Evolutionary conservation across 2,113 vertebrate species (phyloP), one percentile per base, ranked within the genome.

Genomic region (Helogale parvula): DNA sequence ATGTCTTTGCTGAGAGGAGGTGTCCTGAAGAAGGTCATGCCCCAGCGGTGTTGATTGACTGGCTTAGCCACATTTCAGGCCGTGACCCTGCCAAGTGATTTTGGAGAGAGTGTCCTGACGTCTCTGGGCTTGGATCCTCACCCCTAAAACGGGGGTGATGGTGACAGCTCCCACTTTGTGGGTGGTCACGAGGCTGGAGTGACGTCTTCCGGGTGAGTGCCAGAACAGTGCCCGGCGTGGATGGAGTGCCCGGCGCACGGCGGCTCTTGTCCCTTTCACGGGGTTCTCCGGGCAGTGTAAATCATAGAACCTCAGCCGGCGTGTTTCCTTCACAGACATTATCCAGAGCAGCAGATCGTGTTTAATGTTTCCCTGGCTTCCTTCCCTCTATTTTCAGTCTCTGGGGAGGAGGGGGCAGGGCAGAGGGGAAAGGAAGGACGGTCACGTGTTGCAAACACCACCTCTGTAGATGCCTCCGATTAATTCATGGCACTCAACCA

Each of bases 341-440:
- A 79, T 84, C 97, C 90, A 86, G 96, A 96, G 76, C 79, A 87
- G 89, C 95, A 93, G 92, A 35, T 38, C 41, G 76, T 95, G 88
- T 88, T 93, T 83, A 86, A 96, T 87, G 87, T 88, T 85, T 68
- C 45, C 60, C 90, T 96, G 97, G 92, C 97, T 96, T 93, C 71
- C 96, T 97, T 95, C 96, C 91, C 95, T 94, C 93, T 88, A 90
- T 88, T 79, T 91, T 88, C 54, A 3, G 16, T 95, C 95, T 96
- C 97, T 84, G 80, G 95, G 89, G 94, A 96, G 95, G 63, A 84
- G 81, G 2, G 27, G 60, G 52, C 29, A 12, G 63, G 85, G 79
- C 29, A 12, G 41, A 84, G 57, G 80, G 87, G 47, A 90, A 66
- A 91, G 72, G 83, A 95, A 96, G 96, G 96, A 77, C 83, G 21